phyloP scores from a whole-genome alignment of 23 tunicate species.

The Ascidia mentula region DNA sequence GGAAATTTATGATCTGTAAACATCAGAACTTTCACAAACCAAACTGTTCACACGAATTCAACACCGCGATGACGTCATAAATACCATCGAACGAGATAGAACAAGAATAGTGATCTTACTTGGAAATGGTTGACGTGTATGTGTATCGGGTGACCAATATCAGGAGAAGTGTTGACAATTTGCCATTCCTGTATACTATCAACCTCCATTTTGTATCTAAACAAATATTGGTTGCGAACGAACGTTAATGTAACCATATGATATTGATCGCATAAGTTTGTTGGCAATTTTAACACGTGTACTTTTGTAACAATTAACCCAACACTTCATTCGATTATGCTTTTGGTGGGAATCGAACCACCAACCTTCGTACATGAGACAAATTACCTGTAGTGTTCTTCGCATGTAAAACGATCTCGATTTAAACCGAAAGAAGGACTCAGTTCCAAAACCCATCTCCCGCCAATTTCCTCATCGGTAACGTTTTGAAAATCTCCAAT shows the following conservation, averaged over 20 bases:
- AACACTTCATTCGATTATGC: too few species aligned
- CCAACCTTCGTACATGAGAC: too few species aligned
- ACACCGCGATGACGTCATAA: too few species aligned
- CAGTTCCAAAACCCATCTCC: slow-evolving; percentile 17
- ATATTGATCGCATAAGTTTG: too few species aligned
- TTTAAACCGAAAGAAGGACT: background rate
- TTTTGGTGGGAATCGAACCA: too few species aligned
- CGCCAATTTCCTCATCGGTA: background rate
- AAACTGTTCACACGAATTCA: too few species aligned
- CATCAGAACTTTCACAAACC: background rate
- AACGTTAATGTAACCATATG: too few species aligned
- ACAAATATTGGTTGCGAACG: too few species aligned
- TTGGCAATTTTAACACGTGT: too few species aligned
- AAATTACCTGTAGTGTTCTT: background rate
- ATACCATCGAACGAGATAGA: too few species aligned
- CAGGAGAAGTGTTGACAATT: slow-evolving; percentile 8
- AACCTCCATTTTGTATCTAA: slow-evolving; percentile 26
- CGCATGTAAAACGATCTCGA: slow-evolving; percentile 8
- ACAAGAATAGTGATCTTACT: background rate
- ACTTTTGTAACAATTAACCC: too few species aligned
- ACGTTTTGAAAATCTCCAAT: slow-evolving; percentile 13
- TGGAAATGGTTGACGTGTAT: slow-evolving; percentile 45
- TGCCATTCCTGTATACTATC: slow-evolving; percentile 29
- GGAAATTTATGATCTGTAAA: slow-evolving; percentile 25
- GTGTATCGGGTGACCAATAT: slow-evolving; percentile 34